Evolutionary conservation across 2,113 vertebrate species (phyloP).

Genomic region (Anthoscopus minutus): DNA sequence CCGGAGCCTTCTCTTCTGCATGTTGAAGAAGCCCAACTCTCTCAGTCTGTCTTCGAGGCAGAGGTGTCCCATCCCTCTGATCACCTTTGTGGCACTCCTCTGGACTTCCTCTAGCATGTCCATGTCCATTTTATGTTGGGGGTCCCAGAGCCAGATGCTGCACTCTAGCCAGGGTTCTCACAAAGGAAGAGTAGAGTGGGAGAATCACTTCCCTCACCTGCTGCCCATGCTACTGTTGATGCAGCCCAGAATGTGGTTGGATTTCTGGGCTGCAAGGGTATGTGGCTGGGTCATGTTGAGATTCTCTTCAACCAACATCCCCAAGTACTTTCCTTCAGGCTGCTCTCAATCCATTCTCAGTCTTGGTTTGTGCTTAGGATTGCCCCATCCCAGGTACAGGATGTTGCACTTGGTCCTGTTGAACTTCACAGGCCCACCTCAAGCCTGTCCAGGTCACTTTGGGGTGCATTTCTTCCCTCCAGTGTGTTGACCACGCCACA

Average conservation of each 20-base stretch:
- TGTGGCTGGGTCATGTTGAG: background rate
- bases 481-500: rapidly evolving
- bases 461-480: background rate
- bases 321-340: background rate
- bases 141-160: background rate
- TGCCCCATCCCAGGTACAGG: background rate
- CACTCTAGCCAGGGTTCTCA: background rate
- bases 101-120: background rate
- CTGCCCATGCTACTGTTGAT: background rate
- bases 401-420: background rate
- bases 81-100: background rate
- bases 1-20: background rate
- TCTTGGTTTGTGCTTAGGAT: background rate
- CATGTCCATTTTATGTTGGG: background rate
- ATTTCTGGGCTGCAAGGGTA: background rate
- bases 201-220: background rate
- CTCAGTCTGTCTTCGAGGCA: background rate
- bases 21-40: background rate
- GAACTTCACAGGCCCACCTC: rapidly evolving
- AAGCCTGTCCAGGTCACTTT: background rate
- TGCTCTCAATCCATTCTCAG: background rate
- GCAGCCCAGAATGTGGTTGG: background rate
- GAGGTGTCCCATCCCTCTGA: background rate
- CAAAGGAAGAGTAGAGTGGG: background rate
- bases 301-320: background rate